Percentiles rank a stretch among this genome's conserved stretches.
phyloP scores from a whole-genome alignment of 1,140 invertebrate species.

The Drosophila kanapiae region DNA sequence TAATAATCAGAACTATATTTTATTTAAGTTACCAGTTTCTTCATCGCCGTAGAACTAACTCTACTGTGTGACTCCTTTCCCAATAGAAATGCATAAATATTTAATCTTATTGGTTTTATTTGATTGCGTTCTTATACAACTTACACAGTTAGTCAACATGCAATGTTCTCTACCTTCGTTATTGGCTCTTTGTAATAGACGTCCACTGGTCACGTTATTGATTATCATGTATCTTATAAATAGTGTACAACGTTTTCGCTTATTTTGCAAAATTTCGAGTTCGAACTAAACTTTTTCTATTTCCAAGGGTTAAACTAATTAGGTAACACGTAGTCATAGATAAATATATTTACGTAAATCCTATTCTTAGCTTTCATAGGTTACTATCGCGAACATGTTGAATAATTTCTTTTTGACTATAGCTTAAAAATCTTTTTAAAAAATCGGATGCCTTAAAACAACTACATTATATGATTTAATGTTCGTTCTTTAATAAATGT shows the following conservation, averaged over 20 bases:
- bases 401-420: constrained; percentile 16
- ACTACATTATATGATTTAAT: constrained; percentile 39
- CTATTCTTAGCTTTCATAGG: constrained; percentile 38
- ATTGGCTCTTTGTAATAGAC: constrained; percentile 2
- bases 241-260: constrained; percentile 7
- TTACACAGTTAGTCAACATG: constrained; percentile 82
- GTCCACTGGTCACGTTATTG: constrained; percentile 31
- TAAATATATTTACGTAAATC: constrained; percentile 51
- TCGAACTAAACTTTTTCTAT: constrained; percentile 34
- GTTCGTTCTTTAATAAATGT: constrained; percentile 7
- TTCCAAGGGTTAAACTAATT: constrained; percentile 65
- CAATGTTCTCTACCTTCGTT: constrained; percentile 45
- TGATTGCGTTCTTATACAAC: constrained; percentile 62
- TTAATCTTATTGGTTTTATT: constrained; percentile 30
- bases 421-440: constrained; percentile 50
- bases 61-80: too few species aligned
- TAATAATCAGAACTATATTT: not conserved
- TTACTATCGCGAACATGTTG: not conserved
- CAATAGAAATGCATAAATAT: not conserved
- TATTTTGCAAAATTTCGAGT: constrained; percentile 48
- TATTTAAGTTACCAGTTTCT: not conserved
- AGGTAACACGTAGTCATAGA: constrained; percentile 77
- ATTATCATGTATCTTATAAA: constrained; percentile 54
- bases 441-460: not conserved
- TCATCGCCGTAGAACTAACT: not conserved